Percentiles rank a stretch among this genome's conserved stretches.
Evolutionary conservation across 2,888 invertebrate species (phyloP).

Genomic region (Lycaena phlaeas): DNA sequence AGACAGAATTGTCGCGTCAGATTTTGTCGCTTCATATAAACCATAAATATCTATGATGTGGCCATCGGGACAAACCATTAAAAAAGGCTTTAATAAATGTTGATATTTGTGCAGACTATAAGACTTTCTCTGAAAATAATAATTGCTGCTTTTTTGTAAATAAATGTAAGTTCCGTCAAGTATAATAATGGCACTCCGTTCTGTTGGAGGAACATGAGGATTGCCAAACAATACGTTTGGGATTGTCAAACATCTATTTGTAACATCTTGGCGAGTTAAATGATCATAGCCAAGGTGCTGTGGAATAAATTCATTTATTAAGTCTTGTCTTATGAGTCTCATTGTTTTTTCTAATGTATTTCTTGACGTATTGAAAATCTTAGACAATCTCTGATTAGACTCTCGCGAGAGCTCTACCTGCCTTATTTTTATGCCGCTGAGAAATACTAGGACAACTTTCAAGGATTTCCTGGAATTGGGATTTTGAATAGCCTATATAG

Average conservation of each 20-base stretch:
- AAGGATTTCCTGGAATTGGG: slow-evolving; percentile 6
- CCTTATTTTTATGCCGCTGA: slow-evolving; percentile 6
- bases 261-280: background rate
- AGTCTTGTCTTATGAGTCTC: background rate
- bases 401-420: slow-evolving; percentile 1
- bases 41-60: background rate
- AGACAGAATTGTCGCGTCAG: slow-evolving; percentile 1
- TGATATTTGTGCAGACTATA: background rate
- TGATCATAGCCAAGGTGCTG: background rate
- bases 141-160: slow-evolving; percentile 2
- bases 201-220: background rate
- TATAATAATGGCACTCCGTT: background rate
- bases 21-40: slow-evolving; percentile 3
- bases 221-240: background rate
- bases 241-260: background rate
- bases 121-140: slow-evolving; percentile 2
- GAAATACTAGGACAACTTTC: slow-evolving; percentile 3
- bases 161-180: background rate
- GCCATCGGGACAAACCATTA: slow-evolving; percentile 6
- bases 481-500: background rate
- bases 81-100: slow-evolving; percentile 4
- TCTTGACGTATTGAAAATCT: background rate
- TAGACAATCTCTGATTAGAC: background rate
- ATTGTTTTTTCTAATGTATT: background rate
- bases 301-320: background rate